Evolutionary conservation across 2,888 invertebrate genomes (phyloP), one percentile per base, ranked within the genome.

Genomic region (Kryphioiulus occultus): DNA sequence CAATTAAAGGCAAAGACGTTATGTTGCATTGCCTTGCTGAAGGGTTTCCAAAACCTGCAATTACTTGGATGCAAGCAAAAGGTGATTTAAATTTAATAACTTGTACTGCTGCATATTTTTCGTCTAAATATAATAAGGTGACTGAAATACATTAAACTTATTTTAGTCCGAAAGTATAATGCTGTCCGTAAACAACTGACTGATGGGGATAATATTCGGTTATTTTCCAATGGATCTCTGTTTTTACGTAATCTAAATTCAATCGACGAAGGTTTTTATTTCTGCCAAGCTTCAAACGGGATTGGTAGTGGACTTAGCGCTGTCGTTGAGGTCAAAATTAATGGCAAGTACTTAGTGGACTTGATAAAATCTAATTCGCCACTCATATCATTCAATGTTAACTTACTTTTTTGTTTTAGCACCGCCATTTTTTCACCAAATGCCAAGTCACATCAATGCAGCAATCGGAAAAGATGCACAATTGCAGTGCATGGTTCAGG

Each of bases 261-360:
- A 7, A 10, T 35, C 0, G 83, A 88, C 35, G 53, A 78, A 93
- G 98, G 98, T 32, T 97, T 97, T 91, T 98, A 98, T 92, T 93
- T 98, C 83, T 99, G 99, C 92, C 98, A 98, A 93, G 98, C 98
- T 88, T 97, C 97, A 85, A 99, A 99, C 92, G 97, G 98, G 90
- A 98, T 99, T 90, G 98, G 98, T 89, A 96, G 97, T 89, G 98
- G 97, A 91, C 93, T 98, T 44, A 98, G 98, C 87, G 98, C 98
- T 90, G 97, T 98, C 32, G 96, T 98, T 90, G 94, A 96, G 90
- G 96, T 99, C 90, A 97, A 96, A 90, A 98, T 98, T 78, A 98
- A 98, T 94, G 96, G 97, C 97, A 93, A 35, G 39, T 5, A 39
- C 3, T 4, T 35, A 35, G 35, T 4, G 35, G 35, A 35, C n/a